phyloP scores from a whole-genome alignment of 2,888 invertebrate genomes.

The Mythimna lalbum region DNA sequence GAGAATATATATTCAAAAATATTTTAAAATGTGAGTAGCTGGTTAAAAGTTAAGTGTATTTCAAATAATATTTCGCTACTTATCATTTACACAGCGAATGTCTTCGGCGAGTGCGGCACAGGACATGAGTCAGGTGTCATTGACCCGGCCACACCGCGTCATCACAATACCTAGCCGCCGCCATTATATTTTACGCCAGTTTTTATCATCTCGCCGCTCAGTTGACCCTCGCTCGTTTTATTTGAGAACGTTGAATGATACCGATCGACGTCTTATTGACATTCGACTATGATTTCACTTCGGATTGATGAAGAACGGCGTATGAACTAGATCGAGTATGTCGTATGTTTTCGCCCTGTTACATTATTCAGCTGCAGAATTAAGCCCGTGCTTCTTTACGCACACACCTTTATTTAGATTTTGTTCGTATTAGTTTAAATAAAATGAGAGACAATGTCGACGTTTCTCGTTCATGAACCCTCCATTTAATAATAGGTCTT shows the following conservation, averaged over 20 bases:
- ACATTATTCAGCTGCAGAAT: background rate
- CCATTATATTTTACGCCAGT: conserved; percentile 76
- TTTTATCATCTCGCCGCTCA: conserved; percentile 64
- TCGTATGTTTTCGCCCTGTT: background rate
- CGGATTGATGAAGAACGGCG: conserved; percentile 12
- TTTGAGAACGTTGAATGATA: conserved; percentile 54
- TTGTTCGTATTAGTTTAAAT: background rate
- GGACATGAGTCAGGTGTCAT: conserved; percentile 88
- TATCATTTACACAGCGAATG: conserved; percentile 74
- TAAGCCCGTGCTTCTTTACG: background rate
- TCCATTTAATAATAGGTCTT: background rate
- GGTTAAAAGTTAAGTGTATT: conserved; percentile 46
- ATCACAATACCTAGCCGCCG: conserved; percentile 80
- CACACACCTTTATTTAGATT: background rate
- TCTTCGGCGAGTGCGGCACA: conserved; percentile 75
- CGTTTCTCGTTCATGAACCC: too few relatives aligned
- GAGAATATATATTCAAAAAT: conserved; percentile 1
- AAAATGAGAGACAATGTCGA: too few relatives aligned
- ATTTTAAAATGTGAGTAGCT: conserved; percentile 26
- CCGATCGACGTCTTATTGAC: conserved; percentile 56
- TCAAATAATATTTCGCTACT: conserved; percentile 70
- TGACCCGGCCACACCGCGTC: conserved; percentile 79
- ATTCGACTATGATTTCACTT: conserved; percentile 52
- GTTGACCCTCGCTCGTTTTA: conserved; percentile 55
- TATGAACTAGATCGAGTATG: conserved; percentile 3